Evolutionary conservation across 2,888 invertebrate genomes (phyloP), one percentile per base, ranked within the genome.

Genomic region (Ormyrus labotus): DNA sequence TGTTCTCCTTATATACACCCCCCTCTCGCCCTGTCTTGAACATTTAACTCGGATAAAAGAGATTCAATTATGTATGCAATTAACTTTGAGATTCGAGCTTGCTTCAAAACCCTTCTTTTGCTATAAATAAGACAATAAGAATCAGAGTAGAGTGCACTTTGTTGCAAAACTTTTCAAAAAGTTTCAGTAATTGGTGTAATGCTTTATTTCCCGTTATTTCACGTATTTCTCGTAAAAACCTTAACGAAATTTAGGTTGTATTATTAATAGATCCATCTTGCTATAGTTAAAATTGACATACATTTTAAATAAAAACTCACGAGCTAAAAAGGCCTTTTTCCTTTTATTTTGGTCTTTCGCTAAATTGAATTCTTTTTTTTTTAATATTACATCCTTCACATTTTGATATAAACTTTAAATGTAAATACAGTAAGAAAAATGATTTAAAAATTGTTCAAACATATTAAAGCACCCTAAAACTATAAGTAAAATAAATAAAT

Each of bases 1-100:
- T 69, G 9, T 60, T 13, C 72, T 61, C 45, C 47, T 11, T 51
- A 1, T 65, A 34, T 51, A 6, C 63, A 45, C 45, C 63, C 11
- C 11, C 6, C 45, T n/a, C 13, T 55, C 10, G n/a, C 48, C 50
- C 10, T 50, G 53, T 57, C 61, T 81, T 74, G 60, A 74, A 74
- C 71, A 74, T 81, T 81, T 77, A 78, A 75, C 78, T 81, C 58
- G 75, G 69, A 76, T 82, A 80, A 80, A 82, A 80, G 81, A 72
- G 76, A 79, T 82, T 79, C 68, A 82, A 82, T 82, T 80, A 82
- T 82, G 76, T 70, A 80, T 82, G 76, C 80, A 80, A 77, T 82
- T 82, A 80, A 77, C 69, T 80, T 80, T 80, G 64, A 71, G 74
- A 78, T 81, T 78, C 72, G 58, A 72, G 80, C 77, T 72, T 19